Percentiles rank a stretch among this genome's conserved stretches.
These are phyloP conservation scores for Poeciliopsis infans DNA, from an alignment of 2,797 vertebrate genomes.

Conservation along the genomic window DNA sequence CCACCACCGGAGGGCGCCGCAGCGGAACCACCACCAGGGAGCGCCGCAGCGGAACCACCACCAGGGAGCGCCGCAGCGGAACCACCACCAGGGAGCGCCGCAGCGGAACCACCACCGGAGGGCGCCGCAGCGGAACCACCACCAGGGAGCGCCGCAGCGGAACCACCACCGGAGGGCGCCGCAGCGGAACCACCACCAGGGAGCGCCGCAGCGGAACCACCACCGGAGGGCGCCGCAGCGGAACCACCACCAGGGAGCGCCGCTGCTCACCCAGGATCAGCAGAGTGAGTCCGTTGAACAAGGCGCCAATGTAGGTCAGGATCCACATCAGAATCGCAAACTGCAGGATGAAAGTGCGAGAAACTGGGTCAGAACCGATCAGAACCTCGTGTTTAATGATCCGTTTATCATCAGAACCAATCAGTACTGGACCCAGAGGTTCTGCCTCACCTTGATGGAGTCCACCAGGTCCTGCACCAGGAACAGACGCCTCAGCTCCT, in stretches of 20 bases:
- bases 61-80: not conserved
- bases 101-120: constrained; percentile 32
- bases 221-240: constrained; percentile 36
- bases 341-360: constrained; percentile 65
- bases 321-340: constrained; percentile 98
- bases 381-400: not conserved
- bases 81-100: too few relatives aligned
- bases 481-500: constrained; percentile 91
- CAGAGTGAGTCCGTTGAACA: constrained; percentile 97
- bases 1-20: not conserved
- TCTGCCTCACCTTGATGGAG: constrained; percentile 88
- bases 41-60: not conserved
- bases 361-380: not conserved
- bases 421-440: not conserved
- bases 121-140: too few relatives aligned
- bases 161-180: not conserved
- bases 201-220: constrained; percentile 36
- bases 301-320: constrained; percentile 94
- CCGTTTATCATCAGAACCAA: not conserved
- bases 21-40: constrained; percentile 30
- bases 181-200: too few relatives aligned
- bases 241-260: not conserved
- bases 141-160: constrained; percentile 44
- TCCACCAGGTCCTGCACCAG: constrained; percentile 97
- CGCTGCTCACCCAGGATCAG: constrained; percentile 90